These are phyloP conservation scores for Cephalopachus bancanus DNA, from an alignment of 2,797 vertebrate genomes.

Conservation along the genomic window DNA sequence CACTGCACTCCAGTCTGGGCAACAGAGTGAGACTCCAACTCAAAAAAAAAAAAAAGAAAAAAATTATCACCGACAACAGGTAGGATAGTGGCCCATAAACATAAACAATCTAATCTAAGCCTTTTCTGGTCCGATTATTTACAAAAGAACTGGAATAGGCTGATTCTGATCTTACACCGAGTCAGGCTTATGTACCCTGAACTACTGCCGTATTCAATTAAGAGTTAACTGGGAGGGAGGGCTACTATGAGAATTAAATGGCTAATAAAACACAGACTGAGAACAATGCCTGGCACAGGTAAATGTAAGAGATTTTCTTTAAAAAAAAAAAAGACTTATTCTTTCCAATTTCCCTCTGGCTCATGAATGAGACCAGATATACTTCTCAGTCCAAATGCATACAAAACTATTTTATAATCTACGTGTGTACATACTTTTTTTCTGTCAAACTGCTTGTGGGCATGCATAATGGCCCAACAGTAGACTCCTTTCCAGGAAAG, in stretches of 20 bases:
- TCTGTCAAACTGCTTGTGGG: not conserved
- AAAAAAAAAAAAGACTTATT: not conserved
- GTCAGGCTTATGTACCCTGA: not conserved
- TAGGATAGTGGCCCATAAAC: not conserved
- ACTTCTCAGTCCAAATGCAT: not conserved
- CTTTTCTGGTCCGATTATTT: not conserved
- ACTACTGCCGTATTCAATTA: not conserved
- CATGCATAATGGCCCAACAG: not conserved
- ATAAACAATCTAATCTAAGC: not conserved
- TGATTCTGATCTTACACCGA: not conserved
- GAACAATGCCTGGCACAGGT: not conserved
- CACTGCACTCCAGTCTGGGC: too few relatives aligned
- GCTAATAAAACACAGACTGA: not conserved
- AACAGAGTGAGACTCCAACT: too few relatives aligned
- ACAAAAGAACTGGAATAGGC: not conserved
- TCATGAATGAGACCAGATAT: not conserved
- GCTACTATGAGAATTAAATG: not conserved
- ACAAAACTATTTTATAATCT: not conserved
- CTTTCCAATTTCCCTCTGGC: not conserved
- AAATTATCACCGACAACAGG: not conserved
- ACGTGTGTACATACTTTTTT: rapidly evolving
- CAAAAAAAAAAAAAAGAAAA: not conserved
- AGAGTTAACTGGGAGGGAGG: not conserved
- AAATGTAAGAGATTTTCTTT: not conserved
- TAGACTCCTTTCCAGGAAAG: not conserved